phyloP scores from a whole-genome alignment of 2,888 invertebrate genomes.

The Apodemia mormo region DNA sequence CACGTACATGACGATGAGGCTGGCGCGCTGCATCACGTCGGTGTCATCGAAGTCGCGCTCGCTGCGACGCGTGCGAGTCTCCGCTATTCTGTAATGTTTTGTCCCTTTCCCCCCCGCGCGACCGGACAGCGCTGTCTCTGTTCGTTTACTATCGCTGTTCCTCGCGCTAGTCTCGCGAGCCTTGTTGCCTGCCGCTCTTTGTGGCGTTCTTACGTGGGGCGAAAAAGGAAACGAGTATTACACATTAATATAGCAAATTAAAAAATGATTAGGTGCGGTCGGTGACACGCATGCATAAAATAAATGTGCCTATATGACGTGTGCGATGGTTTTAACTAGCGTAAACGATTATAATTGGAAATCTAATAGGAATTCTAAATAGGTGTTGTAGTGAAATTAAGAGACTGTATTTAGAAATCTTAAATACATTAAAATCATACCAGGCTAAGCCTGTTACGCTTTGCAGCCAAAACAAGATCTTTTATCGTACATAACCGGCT shows the following conservation, averaged over 20 bases:
- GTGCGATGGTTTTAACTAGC: conserved; percentile 29
- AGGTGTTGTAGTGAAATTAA: conserved; percentile 23
- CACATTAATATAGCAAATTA: conserved; percentile 48
- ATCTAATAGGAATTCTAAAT: conserved; percentile 21
- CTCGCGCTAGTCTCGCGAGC: conserved; percentile 47
- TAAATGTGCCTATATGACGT: conserved; percentile 36
- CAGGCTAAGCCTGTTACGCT: too few relatives aligned
- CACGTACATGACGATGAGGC: conserved; percentile 93
- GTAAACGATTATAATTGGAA: conserved; percentile 28
- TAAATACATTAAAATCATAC: neutral
- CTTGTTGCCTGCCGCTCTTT: conserved; percentile 56
- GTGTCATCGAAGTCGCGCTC: conserved; percentile 87
- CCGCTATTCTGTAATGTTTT: conserved; percentile 70
- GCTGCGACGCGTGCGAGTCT: conserved; percentile 72
- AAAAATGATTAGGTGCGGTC: conserved; percentile 40
- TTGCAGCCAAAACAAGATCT: neutral
- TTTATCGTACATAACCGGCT: neutral
- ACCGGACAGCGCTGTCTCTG: conserved; percentile 47
- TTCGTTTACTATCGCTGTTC: conserved; percentile 49
- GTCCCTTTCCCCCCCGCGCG: conserved; percentile 60
- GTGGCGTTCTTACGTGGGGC: conserved; percentile 53
- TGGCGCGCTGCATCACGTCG: conserved; percentile 91
- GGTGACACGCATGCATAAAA: conserved; percentile 41
- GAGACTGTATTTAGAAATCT: conserved; percentile 26
- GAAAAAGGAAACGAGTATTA: conserved; percentile 50